phyloP scores from a whole-genome alignment of 1,140 invertebrate genomes.

The Drosophila lacteicornis region DNA sequence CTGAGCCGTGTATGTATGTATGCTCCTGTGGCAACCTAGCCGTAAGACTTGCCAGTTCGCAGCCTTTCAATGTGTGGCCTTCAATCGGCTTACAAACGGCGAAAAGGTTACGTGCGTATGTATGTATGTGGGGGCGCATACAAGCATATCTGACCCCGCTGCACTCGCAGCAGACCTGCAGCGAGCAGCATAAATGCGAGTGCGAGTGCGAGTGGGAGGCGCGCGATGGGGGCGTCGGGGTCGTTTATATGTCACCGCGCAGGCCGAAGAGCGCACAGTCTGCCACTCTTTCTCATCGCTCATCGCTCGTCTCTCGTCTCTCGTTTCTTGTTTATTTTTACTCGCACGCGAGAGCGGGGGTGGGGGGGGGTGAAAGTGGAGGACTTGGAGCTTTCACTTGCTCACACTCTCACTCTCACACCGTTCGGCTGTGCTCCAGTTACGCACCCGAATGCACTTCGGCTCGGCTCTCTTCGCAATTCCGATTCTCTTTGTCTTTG shows the following conservation, averaged over 20 bases:
- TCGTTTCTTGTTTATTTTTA: constrained; percentile 19
- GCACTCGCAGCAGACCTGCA: constrained; percentile 29
- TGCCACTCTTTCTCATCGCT: neutral
- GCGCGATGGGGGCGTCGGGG: constrained; percentile 13
- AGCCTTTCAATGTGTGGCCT: constrained; percentile 47
- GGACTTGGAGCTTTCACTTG: constrained; percentile 5
- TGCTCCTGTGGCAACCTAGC: neutral
- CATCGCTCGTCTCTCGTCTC: neutral
- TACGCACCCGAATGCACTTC: constrained; percentile 29
- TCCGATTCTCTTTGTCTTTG: constrained; percentile 1
- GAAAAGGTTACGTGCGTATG: constrained; percentile 18
- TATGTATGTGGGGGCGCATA: constrained; percentile 21
- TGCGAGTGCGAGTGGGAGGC: constrained; percentile 11
- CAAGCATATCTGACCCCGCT: constrained; percentile 29
- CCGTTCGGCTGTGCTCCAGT: constrained; percentile 31
- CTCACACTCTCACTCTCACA: constrained; percentile 16
- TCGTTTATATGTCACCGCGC: constrained; percentile 29
- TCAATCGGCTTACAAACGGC: constrained; percentile 40
- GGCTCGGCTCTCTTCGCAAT: neutral
- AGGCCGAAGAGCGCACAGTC: constrained; percentile 1
- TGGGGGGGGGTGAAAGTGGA: neutral
- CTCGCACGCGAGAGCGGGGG: neutral
- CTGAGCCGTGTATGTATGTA: neutral
- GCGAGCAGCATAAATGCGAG: constrained; percentile 17
- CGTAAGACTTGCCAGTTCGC: constrained; percentile 10